phyloP scores from a whole-genome alignment of 2,113 vertebrate genomes.

The Furnarius figulus region DNA sequence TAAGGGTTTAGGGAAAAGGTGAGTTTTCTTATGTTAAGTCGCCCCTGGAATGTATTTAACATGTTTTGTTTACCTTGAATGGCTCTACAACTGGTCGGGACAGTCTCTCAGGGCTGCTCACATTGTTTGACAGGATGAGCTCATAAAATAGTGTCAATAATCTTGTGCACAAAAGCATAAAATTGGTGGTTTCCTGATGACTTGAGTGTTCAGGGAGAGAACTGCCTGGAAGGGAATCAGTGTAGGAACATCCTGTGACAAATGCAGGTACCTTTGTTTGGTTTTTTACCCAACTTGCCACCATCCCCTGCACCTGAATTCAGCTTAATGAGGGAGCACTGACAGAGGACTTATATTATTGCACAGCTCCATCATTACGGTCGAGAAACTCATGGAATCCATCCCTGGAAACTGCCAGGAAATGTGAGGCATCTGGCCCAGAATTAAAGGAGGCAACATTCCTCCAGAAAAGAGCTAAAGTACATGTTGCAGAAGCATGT shows the following conservation, averaged over 20 bases:
- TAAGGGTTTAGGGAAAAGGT: neutral
- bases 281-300: neutral
- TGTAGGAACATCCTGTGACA: neutral
- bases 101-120: neutral
- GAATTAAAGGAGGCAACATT: neutral
- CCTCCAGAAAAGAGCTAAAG: neutral
- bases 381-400: neutral
- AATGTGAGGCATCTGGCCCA: neutral
- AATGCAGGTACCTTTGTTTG: neutral
- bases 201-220: neutral
- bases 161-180: neutral
- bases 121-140: neutral
- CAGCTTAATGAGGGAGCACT: neutral
- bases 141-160: neutral
- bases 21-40: constrained; percentile 2
- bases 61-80: neutral
- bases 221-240: neutral
- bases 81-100: neutral
- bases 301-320: neutral
- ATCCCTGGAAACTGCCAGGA: neutral
- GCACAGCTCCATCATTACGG: neutral
- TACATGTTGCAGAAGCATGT: neutral
- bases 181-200: neutral
- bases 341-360: neutral
- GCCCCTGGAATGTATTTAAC: constrained; percentile 14